phyloP scores from a whole-genome alignment of 2,113 vertebrate genomes.

The Apus apus region DNA sequence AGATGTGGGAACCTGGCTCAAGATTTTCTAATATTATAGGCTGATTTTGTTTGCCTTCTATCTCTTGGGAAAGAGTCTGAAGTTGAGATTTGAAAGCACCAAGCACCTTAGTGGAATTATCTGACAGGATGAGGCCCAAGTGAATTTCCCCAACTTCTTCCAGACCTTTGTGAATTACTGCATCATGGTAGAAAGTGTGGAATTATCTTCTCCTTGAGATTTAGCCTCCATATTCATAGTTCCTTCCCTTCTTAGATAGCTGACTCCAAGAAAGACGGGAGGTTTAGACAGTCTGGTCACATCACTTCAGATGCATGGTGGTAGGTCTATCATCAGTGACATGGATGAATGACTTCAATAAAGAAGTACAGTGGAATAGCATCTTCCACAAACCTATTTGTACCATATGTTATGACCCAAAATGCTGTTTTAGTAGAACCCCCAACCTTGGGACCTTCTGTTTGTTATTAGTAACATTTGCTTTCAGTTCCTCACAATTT shows the following conservation, averaged over 20 bases:
- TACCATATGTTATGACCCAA: constrained; percentile 22
- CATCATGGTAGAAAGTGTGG: not conserved
- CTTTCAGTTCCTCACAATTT: constrained; percentile 78
- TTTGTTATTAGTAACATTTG: constrained; percentile 88
- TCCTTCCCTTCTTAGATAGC: not conserved
- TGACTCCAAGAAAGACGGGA: not conserved
- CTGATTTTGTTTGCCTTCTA: not conserved
- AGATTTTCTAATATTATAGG: not conserved
- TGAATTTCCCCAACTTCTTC: not conserved
- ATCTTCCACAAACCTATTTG: constrained; percentile 54
- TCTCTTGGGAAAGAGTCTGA: not conserved
- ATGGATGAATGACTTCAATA: not conserved
- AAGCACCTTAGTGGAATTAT: not conserved
- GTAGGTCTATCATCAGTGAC: constrained; percentile 28
- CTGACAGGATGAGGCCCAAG: not conserved
- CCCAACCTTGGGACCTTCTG: constrained; percentile 72
- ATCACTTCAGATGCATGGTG: not conserved
- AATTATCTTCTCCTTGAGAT: not conserved
- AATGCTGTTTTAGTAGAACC: constrained; percentile 56
- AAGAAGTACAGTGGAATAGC: constrained; percentile 18
- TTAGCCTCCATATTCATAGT: not conserved
- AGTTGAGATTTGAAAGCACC: not conserved
- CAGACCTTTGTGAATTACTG: not conserved
- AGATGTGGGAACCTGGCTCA: not conserved
- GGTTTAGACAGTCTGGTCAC: not conserved